Conservation (phyloP, 2,797 vertebrate species). For the Pipistrellus kuhlii region DNA sequence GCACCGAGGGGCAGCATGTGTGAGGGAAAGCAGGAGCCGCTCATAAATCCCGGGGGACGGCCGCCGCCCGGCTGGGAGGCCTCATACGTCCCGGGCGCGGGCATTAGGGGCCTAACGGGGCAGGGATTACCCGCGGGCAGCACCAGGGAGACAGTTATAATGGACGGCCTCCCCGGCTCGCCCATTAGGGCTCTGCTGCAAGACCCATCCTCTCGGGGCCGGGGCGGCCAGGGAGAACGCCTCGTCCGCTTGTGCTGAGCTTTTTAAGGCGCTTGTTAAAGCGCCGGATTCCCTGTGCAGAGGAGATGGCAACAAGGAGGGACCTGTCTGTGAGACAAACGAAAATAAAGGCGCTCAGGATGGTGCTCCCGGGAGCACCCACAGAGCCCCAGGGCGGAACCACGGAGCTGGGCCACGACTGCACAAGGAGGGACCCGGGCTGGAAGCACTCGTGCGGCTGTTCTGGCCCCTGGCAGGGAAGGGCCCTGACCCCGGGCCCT, state of each 20-base stretch:
- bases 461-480: no score
- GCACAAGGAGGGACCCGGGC: no score
- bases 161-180: not conserved
- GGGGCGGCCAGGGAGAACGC: not conserved
- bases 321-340: no score
- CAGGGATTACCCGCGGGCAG: not conserved
- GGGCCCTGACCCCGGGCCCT: no score
- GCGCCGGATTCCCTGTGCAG: not conserved
- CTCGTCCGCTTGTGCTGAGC: not conserved
- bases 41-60: constrained; percentile 26
- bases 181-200: not conserved
- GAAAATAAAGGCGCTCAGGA: no score
- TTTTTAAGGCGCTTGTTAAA: not conserved
- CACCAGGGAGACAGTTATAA: constrained; percentile 19
- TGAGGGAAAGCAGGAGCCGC: constrained; percentile 56
- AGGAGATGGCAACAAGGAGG: not conserved
- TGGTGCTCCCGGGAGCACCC: no score
- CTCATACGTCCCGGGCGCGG: not conserved
- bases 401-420: no score
- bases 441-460: no score
- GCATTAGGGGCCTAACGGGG: constrained; percentile 8
- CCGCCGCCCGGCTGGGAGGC: not conserved
- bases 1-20: not conserved
- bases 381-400: no score
- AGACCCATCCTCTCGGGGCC: constrained; percentile 12